These are phyloP conservation scores for Oncorhynchus masou DNA, from an alignment of 2,113 vertebrate genomes.

Conservation along the genomic window DNA sequence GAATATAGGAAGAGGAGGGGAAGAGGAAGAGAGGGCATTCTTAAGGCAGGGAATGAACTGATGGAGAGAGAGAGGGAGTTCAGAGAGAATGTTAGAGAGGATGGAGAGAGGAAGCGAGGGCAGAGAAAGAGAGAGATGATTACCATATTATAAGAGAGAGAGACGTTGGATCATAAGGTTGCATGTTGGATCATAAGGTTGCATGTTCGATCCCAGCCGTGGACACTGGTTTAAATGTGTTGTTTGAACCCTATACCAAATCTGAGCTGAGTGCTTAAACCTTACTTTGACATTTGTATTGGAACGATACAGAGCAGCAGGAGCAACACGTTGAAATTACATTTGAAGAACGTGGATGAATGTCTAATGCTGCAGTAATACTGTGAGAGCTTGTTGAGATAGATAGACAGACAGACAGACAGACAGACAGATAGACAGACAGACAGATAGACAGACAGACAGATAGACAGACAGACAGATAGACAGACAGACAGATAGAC, in stretches of 20 bases:
- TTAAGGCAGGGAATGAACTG: not conserved
- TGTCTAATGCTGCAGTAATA: too few relatives aligned
- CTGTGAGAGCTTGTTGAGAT: not conserved
- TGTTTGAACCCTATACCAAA: too few relatives aligned
- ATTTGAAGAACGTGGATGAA: too few relatives aligned
- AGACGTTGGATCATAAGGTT: too few relatives aligned
- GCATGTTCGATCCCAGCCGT: too few relatives aligned
- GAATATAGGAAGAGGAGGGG: not conserved
- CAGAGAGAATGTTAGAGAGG: slow-evolving; percentile 5
- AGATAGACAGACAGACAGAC: not conserved
- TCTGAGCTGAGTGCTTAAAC: too few relatives aligned
- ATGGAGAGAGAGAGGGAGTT: slow-evolving; percentile 20
- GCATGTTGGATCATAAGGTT: too few relatives aligned
- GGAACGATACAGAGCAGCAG: too few relatives aligned
- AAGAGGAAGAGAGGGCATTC: slow-evolving; percentile 12
- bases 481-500: not conserved
- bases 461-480: not conserved
- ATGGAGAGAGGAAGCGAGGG: not conserved
- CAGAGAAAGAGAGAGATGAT: not conserved
- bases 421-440: not conserved
- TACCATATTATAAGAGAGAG: not conserved
- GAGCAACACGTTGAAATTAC: too few relatives aligned
- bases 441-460: not conserved
- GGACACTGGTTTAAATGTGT: too few relatives aligned
- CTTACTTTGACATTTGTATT: too few relatives aligned